These are phyloP conservation scores for Carcharodon carcharias DNA, from an alignment of 2,797 vertebrate genomes.

Conservation along the genomic window DNA sequence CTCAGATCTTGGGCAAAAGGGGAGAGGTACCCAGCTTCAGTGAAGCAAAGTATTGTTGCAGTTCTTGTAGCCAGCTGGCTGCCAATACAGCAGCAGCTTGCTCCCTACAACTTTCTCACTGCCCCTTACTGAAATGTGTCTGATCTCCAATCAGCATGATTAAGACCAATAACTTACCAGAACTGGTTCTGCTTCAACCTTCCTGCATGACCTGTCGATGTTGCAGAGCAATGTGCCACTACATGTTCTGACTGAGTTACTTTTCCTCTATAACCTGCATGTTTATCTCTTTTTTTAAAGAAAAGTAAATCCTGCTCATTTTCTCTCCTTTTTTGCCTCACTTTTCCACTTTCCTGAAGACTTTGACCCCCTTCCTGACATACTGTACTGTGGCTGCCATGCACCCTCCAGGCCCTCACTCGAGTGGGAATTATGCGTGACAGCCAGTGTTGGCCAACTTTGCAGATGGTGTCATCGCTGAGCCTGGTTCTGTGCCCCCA, in stretches of 20 bases:
- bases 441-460: neutral
- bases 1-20: too few species aligned
- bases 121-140: neutral
- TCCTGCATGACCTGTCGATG: too few species aligned
- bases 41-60: neutral
- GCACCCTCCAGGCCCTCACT: neutral
- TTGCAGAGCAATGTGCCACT: too few species aligned
- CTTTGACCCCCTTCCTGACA: neutral
- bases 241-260: neutral
- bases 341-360: neutral
- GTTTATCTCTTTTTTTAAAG: neutral
- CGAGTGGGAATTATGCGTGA: neutral
- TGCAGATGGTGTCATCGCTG: neutral
- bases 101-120: neutral
- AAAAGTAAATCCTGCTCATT: neutral
- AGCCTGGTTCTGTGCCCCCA: neutral
- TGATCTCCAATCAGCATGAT: neutral
- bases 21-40: neutral
- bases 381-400: neutral
- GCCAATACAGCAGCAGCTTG: neutral
- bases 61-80: neutral
- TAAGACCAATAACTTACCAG: neutral
- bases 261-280: neutral
- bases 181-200: too few species aligned
- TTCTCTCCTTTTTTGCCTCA: accelerated